phyloP scores from a whole-genome alignment of 1,140 invertebrate species.

The Megathymus violae region DNA sequence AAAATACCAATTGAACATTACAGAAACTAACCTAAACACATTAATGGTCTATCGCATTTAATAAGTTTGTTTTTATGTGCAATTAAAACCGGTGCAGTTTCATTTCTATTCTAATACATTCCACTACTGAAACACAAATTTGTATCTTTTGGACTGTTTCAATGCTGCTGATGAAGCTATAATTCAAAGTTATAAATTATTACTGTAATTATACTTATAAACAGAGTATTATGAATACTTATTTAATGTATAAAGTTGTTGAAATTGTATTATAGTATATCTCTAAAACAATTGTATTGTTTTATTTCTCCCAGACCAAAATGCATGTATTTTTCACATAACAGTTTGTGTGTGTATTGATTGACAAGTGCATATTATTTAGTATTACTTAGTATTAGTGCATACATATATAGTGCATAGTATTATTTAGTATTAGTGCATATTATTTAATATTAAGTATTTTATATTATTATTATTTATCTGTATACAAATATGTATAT shows the following conservation, averaged over 20 bases:
- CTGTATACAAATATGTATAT: constrained; percentile 23
- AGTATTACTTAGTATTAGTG: too few species aligned
- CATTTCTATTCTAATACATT: constrained; percentile 69
- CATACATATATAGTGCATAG: constrained; percentile 10
- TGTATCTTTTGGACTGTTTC: constrained; percentile 35
- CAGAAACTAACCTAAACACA: constrained; percentile 50
- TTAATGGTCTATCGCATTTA: constrained; percentile 49
- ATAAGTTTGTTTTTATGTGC: constrained; percentile 60
- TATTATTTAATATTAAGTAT: constrained; percentile 17
- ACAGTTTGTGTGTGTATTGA: constrained; percentile 35
- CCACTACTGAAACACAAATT: constrained; percentile 42
- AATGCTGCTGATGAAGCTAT: constrained; percentile 11
- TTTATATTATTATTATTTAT: constrained; percentile 30
- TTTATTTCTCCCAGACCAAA: constrained; percentile 57
- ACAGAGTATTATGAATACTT: constrained; percentile 41
- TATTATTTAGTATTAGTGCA: constrained; percentile 12
- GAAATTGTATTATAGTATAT: constrained; percentile 76
- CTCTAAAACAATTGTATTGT: constrained; percentile 54
- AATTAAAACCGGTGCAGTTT: constrained; percentile 47
- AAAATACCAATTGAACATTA: constrained; percentile 57
- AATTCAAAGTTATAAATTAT: too few species aligned
- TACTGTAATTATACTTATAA: constrained; percentile 14
- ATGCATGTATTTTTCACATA: constrained; percentile 44
- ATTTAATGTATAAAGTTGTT: constrained; percentile 73
- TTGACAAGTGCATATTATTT: too few species aligned